Evolutionary conservation across 2,888 invertebrate genomes (phyloP).

Genomic region (Schrankia costaestrigalis): DNA sequence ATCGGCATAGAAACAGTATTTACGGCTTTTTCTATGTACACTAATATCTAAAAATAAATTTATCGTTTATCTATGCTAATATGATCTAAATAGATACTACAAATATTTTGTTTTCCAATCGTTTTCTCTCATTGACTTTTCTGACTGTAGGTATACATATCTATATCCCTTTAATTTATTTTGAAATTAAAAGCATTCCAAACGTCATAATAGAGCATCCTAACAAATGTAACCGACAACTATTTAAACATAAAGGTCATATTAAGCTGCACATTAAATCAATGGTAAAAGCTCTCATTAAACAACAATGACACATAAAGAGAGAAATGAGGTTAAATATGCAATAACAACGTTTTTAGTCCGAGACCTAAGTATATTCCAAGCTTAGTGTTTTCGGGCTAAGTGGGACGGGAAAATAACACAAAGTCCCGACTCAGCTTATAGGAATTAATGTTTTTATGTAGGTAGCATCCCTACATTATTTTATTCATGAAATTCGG

Average conservation of each 20-base stretch:
- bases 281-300: slow-evolving; percentile 22
- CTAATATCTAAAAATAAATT: too few species aligned
- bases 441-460: too few species aligned
- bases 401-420: slow-evolving; percentile 47
- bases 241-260: slow-evolving; percentile 8
- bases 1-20: too few species aligned
- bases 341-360: slow-evolving; percentile 29
- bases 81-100: too few species aligned
- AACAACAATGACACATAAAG: slow-evolving; percentile 21
- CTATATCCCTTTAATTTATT: too few species aligned
- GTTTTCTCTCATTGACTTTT: too few species aligned
- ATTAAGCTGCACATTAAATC: slow-evolving; percentile 22
- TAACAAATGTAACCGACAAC: not conserved
- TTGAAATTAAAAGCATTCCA: too few species aligned
- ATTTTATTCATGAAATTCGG: slow-evolving; percentile 28
- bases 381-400: slow-evolving; percentile 12
- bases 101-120: too few species aligned
- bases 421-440: slow-evolving; percentile 24
- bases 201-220: too few species aligned
- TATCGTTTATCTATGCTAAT: too few species aligned
- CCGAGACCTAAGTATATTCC: slow-evolving; percentile 23
- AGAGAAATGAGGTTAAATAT: slow-evolving; percentile 30
- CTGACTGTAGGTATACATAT: too few species aligned
- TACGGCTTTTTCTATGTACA: too few species aligned
- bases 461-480: slow-evolving; percentile 16